Evolutionary conservation across 2,797 vertebrate genomes (phyloP), one percentile per base, ranked within the genome.

Genomic region (Cynodonichthys magdalenae): DNA sequence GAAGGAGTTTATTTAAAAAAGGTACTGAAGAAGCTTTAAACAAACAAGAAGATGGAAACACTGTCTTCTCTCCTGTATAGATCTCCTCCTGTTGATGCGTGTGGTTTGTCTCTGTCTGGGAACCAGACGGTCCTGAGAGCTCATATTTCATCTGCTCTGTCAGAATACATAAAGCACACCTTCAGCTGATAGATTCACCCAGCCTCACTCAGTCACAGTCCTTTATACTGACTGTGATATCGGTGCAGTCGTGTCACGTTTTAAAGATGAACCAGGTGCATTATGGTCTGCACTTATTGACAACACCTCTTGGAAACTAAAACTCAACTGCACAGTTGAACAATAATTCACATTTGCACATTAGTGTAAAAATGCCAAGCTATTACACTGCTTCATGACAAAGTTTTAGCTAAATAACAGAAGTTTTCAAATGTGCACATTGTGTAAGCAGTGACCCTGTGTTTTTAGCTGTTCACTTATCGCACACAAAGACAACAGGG

Each of bases 141-240:
- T 55, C 62, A 55, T 18, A 24, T 56, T 56, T 56, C 53, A 64
- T 48, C 27, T 48, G 51, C 52, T 63, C 42, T 51, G 49, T 44
- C 17, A 10, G 48, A 52, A 19, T 28, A 10, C 19, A 46, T 24
- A 15, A 20, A 28, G n/a, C 12, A 5, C 1, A 27, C 49, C 39
- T 28, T 42, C 54, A 15, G 20, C 27, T 28, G 15, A 44, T 20
- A 44, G 17, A 44, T 44, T 31, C 49, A 1, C 17, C 8, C 36
- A 29, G 34, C 15, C 36, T 50, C 11, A 10, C 15, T 50, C 6
- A 27, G 51, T 12, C 36, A 24, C 24, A 24, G 24, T 24, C 24
- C 2, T 24, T 24, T 24, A 24, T 24, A 24, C 24, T 24, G 24
- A 24, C 24, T 24, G n/a, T n/a, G 24, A 24, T 24, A 24, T 24